Conservation (phyloP, 2,888 invertebrate species). For the Nemotelus pantherinus region DNA sequence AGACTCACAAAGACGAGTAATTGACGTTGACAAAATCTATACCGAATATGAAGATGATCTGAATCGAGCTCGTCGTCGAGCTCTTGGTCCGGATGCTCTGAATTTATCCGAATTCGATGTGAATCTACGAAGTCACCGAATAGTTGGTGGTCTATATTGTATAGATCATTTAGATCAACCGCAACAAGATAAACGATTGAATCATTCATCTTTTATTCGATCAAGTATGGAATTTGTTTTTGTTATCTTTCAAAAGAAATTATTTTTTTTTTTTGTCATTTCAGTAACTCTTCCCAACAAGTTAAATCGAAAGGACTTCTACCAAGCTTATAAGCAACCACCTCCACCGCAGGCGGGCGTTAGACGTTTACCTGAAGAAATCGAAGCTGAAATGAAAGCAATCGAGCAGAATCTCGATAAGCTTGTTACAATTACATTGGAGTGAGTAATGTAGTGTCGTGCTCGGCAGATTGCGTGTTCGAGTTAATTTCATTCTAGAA, state of each 20-base stretch:
- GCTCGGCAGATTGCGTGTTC: not conserved
- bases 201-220: conserved; percentile 60
- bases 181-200: conserved; percentile 70
- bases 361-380: conserved; percentile 79
- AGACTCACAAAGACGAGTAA: conserved; percentile 53
- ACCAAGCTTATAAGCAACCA: conserved; percentile 75
- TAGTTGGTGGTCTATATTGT: conserved; percentile 81
- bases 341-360: conserved; percentile 73
- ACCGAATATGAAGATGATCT: conserved; percentile 63
- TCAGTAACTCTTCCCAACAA: conserved; percentile 65
- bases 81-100: conserved; percentile 60
- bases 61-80: conserved; percentile 59
- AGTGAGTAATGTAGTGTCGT: conserved; percentile 66
- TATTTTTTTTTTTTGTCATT: not conserved
- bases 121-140: conserved; percentile 78
- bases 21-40: conserved; percentile 63
- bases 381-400: conserved; percentile 80
- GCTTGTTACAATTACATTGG: conserved; percentile 74
- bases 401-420: conserved; percentile 79
- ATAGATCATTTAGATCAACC: conserved; percentile 80
- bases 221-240: conserved; percentile 56
- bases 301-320: conserved; percentile 70
- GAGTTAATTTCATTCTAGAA: not conserved
- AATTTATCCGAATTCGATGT: conserved; percentile 70
- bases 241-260: not conserved